Base-by-base conservation (phyloP, 2,113 vertebrate species). In the Pelecanus crispus region DNA sequence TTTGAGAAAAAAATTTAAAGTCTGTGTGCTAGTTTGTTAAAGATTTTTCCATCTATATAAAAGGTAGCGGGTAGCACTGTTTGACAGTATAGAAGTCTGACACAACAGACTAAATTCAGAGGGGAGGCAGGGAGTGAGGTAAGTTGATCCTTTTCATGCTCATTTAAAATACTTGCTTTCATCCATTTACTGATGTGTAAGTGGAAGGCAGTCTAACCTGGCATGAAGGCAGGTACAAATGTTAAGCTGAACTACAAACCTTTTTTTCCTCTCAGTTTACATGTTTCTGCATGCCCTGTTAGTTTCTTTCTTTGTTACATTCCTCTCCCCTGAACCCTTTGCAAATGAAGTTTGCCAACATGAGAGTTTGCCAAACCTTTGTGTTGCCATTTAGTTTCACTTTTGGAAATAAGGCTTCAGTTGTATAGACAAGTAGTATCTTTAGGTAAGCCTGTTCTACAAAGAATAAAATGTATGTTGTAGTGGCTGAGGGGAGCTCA, bases 81-180 rank as follows among this genome's bases (percentile, higher is more conserved):
- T 71, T n/a, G 56, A 50, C 10, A 47, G 12, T 20, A 13, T 2
- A 44, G 44, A 84, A 68, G 26, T 47, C 80, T 67, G 73, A 75
- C 29, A 65, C 36, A 89, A 20, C 7, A 42, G 32, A 40, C 31
- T 63, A 34, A 73, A 77, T 53, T 58, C 82, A 83, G n/a, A 63
- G 8, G 8, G 14, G 36, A 83, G 28, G 16, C 29, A 49, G 13
- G 17, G n/a, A 86, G 50, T 44, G 4, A 71, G 62, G 47, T 42
- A 94, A 77, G 61, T 17, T 74, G 32, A 66, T 58, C 38, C 42
- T 73, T 88, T 88, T 81, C 55, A 80, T 62, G n/a, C 59, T 86
- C n/a, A 83, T 42, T 81, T 90, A 70, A 83, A 94, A 83, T 86
- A 88, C 28, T 92, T 88, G 22, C 52, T 88, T 92, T 88, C 67